These are phyloP conservation scores for Tauraco erythrolophus DNA, from an alignment of 2,113 vertebrate genomes.

Conservation along the genomic window DNA sequence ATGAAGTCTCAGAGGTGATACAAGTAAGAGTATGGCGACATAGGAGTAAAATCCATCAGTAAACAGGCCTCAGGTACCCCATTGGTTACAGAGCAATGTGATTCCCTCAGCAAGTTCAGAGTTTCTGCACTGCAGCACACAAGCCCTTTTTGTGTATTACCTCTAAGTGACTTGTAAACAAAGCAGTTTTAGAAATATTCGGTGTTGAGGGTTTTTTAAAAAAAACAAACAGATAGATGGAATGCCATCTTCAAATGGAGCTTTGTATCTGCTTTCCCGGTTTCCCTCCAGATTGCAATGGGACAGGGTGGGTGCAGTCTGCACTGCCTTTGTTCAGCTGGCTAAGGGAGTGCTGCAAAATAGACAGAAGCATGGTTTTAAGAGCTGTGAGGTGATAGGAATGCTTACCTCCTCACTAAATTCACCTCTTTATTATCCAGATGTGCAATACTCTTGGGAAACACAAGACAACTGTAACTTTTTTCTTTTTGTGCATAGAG, in stretches of 20 bases:
- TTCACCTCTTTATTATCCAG: not conserved
- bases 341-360: not conserved
- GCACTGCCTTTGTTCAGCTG: not conserved
- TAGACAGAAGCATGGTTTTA: not conserved
- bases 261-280: not conserved
- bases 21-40: accelerated
- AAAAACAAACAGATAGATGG: not conserved
- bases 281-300: accelerated
- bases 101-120: accelerated
- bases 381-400: not conserved
- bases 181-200: not conserved
- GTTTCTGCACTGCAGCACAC: not conserved
- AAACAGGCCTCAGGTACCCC: not conserved
- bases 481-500: accelerated
- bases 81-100: accelerated
- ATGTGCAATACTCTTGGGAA: not conserved
- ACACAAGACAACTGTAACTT: not conserved
- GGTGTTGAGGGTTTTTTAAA: not conserved
- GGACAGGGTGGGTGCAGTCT: not conserved
- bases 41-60: not conserved
- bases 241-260: accelerated
- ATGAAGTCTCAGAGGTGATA: not conserved
- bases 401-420: not conserved
- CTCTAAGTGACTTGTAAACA: not conserved
- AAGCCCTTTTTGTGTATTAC: not conserved